These are phyloP conservation scores for Apostichopus californicus DNA, from an alignment of 35 echinoderm and acorn worm species.

Conservation along the genomic window DNA sequence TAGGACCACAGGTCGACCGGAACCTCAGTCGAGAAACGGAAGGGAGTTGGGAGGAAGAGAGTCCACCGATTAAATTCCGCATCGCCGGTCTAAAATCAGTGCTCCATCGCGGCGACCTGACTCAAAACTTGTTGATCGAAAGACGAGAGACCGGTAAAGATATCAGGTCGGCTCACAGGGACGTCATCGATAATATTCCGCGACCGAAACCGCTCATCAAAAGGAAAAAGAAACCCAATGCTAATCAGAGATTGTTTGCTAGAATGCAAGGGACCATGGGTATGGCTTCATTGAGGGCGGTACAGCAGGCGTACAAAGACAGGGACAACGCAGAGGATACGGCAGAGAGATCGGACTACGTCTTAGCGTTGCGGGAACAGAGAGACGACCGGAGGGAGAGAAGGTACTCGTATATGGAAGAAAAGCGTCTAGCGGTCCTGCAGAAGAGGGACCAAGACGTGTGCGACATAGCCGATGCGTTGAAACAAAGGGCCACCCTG, in stretches of 20 bases:
- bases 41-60: constrained; percentile 61
- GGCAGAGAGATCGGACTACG: constrained; percentile 59
- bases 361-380: constrained; percentile 66
- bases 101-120: constrained; percentile 59
- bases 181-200: constrained; percentile 62
- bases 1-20: constrained; percentile 68
- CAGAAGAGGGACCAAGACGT: constrained; percentile 72
- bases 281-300: constrained; percentile 81
- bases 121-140: constrained; percentile 74
- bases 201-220: constrained; percentile 47
- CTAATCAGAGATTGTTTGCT: constrained; percentile 87
- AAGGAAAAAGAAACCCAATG: constrained; percentile 72
- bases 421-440: constrained; percentile 69
- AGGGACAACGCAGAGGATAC: constrained; percentile 62
- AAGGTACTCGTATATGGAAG: constrained; percentile 76
- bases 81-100: constrained; percentile 71
- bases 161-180: constrained; percentile 62
- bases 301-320: constrained; percentile 93
- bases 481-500: constrained; percentile 54
- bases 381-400: constrained; percentile 55
- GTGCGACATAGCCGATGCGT: constrained; percentile 34
- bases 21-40: constrained; percentile 61
- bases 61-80: constrained; percentile 63
- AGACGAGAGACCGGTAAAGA: constrained; percentile 82
- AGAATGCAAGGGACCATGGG: constrained; percentile 95